Evolutionary conservation across 2,113 vertebrate genomes (phyloP).

Genomic region (Sarotherodon lohbergeri): DNA sequence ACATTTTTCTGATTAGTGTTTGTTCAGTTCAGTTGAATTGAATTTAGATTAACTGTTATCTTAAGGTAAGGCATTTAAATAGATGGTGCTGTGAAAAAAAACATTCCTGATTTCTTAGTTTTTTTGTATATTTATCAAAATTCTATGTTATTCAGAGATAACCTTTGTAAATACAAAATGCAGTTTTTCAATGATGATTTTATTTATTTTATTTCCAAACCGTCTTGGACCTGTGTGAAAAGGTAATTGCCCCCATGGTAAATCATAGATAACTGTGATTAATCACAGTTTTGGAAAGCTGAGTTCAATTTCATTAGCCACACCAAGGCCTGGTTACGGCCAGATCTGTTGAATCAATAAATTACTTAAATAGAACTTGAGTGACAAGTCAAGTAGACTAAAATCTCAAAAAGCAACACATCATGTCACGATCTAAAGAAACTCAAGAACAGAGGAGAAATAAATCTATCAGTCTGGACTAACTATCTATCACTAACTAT

Average conservation of each 20-base stretch:
- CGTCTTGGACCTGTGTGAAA: not conserved
- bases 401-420: not conserved
- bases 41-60: not conserved
- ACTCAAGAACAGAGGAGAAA: not conserved
- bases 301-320: not conserved
- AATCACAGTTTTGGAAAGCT: not conserved
- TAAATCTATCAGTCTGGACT: not conserved
- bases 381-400: not conserved
- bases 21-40: not conserved
- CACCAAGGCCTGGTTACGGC: not conserved
- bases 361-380: not conserved
- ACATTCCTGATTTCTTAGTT: not conserved
- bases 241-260: not conserved
- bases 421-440: rapidly evolving
- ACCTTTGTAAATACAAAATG: not conserved
- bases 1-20: not conserved
- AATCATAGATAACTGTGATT: not conserved
- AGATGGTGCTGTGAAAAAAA: not conserved
- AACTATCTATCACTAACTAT: not conserved
- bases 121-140: not conserved
- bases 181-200: not conserved
- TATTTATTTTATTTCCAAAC: not conserved
- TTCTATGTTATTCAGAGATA: not conserved
- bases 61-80: not conserved
- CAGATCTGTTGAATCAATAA: not conserved